phyloP scores from a whole-genome alignment of 2,888 invertebrate species.

The Scaptodrosophila latifasciaeformis region DNA sequence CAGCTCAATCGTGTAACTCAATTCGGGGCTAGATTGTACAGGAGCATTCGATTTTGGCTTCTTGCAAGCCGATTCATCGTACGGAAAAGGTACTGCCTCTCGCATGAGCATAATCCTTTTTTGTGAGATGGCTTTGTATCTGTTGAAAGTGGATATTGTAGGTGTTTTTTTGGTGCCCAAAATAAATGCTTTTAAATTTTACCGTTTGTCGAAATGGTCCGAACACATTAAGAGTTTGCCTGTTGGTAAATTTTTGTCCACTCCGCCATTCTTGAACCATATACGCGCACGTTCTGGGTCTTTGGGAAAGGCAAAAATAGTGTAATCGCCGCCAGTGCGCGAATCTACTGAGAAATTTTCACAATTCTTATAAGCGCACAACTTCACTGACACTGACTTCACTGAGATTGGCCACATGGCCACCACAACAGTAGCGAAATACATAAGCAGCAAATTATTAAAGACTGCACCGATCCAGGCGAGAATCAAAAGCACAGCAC shows the following conservation, averaged over 20 bases:
- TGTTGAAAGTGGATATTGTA: no score
- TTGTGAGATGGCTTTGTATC: conserved; percentile 49
- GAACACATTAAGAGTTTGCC: conserved; percentile 58
- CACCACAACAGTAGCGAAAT: conserved; percentile 77
- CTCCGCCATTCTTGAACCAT: conserved; percentile 60
- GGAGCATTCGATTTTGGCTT: neutral
- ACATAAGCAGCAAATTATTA: conserved; percentile 88
- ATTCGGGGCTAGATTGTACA: no score
- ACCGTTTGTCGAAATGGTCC: conserved; percentile 71
- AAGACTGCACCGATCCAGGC: conserved; percentile 90
- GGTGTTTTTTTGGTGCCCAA: no score
- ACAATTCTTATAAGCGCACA: conserved; percentile 63
- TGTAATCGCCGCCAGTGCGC: conserved; percentile 26
- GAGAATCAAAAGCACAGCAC: conserved; percentile 79
- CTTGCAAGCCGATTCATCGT: neutral
- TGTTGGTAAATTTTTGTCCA: conserved; percentile 33
- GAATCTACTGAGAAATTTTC: conserved; percentile 33
- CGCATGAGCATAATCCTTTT: conserved; percentile 61
- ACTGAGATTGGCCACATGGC: conserved; percentile 74
- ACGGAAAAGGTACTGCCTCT: conserved; percentile 59
- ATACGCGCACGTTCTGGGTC: conserved; percentile 48
- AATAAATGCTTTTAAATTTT: no score
- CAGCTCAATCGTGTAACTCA: neutral
- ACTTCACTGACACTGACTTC: conserved; percentile 38
- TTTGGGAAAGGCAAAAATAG: conserved; percentile 68